Evolutionary conservation across 2,113 vertebrate species (phyloP), one percentile per base, ranked within the genome.

Genomic region (Pedetes capensis): DNA sequence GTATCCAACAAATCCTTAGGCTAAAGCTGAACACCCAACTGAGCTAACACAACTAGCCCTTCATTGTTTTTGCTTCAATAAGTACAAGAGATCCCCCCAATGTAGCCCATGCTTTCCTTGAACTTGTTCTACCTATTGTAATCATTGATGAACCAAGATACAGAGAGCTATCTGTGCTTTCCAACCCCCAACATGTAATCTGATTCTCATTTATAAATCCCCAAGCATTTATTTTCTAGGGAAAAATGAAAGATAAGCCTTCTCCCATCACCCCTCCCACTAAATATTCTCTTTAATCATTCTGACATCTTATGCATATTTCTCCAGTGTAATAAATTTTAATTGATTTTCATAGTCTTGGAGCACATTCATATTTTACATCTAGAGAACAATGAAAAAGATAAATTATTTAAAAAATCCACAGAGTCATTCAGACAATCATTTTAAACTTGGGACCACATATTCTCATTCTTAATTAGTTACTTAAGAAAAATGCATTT

Each of bases 241-340:
- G 68, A 91, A 85, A 9, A 89, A 72, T 85, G 78, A 78, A 81
- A 61, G 27, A 68, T 63, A 79, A 83, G 22, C 25, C 47, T 69
- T 68, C 81, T 22, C 14, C 17, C 8, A 71, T 34, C 1, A 49
- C 11, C 2, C 27, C 17, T 63, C 51, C 49, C 42, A 47, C 34
- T 84, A 64, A 87, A 74, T n/a, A 68, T 63, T 75, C 49, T 25
- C 64, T 95, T 88, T 68, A 89, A 96, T 72, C 47, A 79, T 92
- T 37, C 25, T 87, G 64, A 84, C 8, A 69, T 29, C 2, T 51
- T 63, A 42, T 23, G 51, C 3, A 39, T 29, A 66, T 80, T 84
- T 76, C 61, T 87, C 42, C 10, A 69, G 44, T 8, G 44, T 61
- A 68, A 79, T 80, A 17, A 72, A 69, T 89, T 93, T 95, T 91